A percentile compares a stretch with the other conserved stretches of the same genome.
phyloP scores from a whole-genome alignment of 2,113 vertebrate species.

The Daubentonia madagascariensis region DNA sequence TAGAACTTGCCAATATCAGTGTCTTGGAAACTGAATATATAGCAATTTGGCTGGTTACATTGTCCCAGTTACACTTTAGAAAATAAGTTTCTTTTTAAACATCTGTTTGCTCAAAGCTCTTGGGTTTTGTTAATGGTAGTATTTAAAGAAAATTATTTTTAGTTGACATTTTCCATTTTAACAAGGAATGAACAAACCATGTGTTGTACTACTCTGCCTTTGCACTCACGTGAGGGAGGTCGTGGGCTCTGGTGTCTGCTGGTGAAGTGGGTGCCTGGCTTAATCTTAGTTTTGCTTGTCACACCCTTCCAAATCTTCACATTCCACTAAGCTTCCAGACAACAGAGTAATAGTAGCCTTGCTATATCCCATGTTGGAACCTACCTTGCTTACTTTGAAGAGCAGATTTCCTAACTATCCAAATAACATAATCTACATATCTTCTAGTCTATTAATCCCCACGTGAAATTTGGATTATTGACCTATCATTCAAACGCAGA shows the following conservation, averaged over 20 bases:
- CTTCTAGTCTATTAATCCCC: background rate
- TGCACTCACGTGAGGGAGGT: background rate
- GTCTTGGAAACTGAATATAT: slow-evolving; percentile 53
- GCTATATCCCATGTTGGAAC: background rate
- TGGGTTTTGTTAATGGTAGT: slow-evolving; percentile 50
- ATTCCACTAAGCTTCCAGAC: background rate
- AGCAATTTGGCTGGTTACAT: slow-evolving; percentile 14
- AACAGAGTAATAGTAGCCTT: background rate
- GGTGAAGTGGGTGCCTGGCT: background rate
- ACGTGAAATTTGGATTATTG: background rate
- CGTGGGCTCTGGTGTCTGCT: background rate
- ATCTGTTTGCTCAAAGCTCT: slow-evolving; percentile 59
- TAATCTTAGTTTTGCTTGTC: background rate
- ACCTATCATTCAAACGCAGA: background rate
- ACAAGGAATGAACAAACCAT: slow-evolving; percentile 28
- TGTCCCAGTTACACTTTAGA: slow-evolving; percentile 46
- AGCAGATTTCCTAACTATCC: background rate
- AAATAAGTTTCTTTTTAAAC: slow-evolving; percentile 58
- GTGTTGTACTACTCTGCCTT: background rate
- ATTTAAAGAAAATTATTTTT: slow-evolving; percentile 68
- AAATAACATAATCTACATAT: background rate
- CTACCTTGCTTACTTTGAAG: background rate
- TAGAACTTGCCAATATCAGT: slow-evolving; percentile 37
- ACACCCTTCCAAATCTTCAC: background rate
- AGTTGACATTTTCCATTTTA: slow-evolving; percentile 58